These are phyloP conservation scores for Dendrolimus pini DNA, from an alignment of 2,888 invertebrate genomes.

Conservation along the genomic window DNA sequence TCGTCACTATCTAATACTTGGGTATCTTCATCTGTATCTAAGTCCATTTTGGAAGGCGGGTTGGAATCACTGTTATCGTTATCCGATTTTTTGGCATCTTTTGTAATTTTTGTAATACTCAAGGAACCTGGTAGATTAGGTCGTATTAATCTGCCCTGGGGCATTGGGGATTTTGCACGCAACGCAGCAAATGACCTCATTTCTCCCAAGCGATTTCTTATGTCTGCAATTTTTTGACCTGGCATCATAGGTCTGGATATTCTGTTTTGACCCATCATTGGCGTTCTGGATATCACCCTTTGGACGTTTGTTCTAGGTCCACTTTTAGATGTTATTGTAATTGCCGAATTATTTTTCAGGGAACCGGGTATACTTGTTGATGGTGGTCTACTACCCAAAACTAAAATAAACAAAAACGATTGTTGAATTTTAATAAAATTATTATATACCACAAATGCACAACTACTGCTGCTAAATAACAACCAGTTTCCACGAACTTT, in stretches of 20 bases:
- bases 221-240: constrained; percentile 61
- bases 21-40: constrained; percentile 54
- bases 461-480: background rate
- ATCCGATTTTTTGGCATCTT: constrained; percentile 39
- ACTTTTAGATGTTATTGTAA: constrained; percentile 75
- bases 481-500: background rate
- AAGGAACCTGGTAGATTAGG: constrained; percentile 59
- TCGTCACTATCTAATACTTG: constrained; percentile 65
- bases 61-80: constrained; percentile 30
- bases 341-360: constrained; percentile 77
- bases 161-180: constrained; percentile 47
- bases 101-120: constrained; percentile 63
- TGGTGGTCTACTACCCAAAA: constrained; percentile 54
- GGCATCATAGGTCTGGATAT: constrained; percentile 48
- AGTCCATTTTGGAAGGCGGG: constrained; percentile 32
- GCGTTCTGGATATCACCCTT: constrained; percentile 51
- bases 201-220: constrained; percentile 53
- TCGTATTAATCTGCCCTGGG: constrained; percentile 40
- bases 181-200: constrained; percentile 45
- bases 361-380: constrained; percentile 61
- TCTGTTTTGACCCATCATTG: constrained; percentile 48
- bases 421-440: background rate
- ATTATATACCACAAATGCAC: constrained; percentile 1
- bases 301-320: constrained; percentile 52
- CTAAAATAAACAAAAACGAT: constrained; percentile 27